Evolutionary conservation across 1,140 invertebrate species (phyloP).

Genomic region (Chironomus tepperi): DNA sequence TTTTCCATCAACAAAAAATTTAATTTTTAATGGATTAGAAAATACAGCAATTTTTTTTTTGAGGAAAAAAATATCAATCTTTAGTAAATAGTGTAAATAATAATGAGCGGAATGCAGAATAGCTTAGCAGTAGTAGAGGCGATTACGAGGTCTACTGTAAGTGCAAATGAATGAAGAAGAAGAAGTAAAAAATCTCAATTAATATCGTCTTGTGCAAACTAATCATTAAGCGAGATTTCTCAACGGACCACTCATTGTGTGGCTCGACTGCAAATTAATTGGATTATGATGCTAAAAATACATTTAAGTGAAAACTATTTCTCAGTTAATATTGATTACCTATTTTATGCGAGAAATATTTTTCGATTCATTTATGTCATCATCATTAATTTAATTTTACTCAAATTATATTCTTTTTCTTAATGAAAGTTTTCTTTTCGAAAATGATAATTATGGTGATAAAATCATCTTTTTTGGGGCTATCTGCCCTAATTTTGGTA

Average conservation of each 20-base stretch:
- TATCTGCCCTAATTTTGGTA: too few species aligned
- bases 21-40: neutral
- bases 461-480: too few species aligned
- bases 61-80: neutral
- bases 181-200: neutral
- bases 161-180: neutral
- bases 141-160: neutral
- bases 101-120: neutral
- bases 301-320: slow-evolving; percentile 14
- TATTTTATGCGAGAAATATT: too few species aligned
- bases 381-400: too few species aligned
- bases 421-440: too few species aligned
- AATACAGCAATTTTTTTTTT: neutral
- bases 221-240: slow-evolving; percentile 8
- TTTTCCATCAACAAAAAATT: neutral
- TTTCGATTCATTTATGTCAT: too few species aligned
- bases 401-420: too few species aligned
- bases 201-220: slow-evolving; percentile 1
- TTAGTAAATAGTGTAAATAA: neutral
- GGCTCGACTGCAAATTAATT: slow-evolving; percentile 12
- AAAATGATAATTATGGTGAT: too few species aligned
- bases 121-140: too few species aligned
- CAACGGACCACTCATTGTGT: slow-evolving; percentile 4
- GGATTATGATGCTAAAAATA: slow-evolving; percentile 14
- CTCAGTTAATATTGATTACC: neutral